Evolutionary conservation across 35 echinoderm and acorn worm species (phyloP).

Genomic region (Ptychodera flava): DNA sequence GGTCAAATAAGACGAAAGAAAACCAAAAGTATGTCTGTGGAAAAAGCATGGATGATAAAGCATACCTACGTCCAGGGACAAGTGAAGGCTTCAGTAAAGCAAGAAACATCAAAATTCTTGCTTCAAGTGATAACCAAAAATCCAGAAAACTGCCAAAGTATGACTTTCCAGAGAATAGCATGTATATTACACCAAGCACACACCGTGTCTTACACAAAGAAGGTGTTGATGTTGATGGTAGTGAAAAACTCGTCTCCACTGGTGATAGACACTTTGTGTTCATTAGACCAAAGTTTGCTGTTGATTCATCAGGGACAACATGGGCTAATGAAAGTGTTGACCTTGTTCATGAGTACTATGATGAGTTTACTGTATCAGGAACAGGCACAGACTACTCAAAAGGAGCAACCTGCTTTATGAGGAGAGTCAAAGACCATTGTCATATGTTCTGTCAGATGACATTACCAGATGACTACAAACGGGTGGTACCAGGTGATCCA

Average conservation of each 20-base stretch:
- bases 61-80: no score
- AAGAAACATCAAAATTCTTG: no score
- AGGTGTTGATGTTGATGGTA: not conserved
- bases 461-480: not conserved
- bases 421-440: not conserved
- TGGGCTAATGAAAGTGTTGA: not conserved
- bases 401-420: not conserved
- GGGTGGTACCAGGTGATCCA: not conserved
- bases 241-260: not conserved
- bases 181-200: not conserved
- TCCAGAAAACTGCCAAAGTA: not conserved
- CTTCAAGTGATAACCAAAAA: no score
- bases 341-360: not conserved
- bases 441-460: not conserved
- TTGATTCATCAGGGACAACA: not conserved
- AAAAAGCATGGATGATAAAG: no score
- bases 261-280: not conserved
- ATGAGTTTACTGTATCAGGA: not conserved
- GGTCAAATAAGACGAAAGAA: no score
- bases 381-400: not conserved
- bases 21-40: no score
- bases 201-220: not conserved
- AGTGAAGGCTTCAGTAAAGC: no score
- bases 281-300: not conserved
- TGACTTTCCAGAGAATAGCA: not conserved